Percentiles rank a stretch among this genome's conserved stretches.
Evolutionary conservation across 2,797 vertebrate genomes (phyloP).

Genomic region (Spea hammondii): DNA sequence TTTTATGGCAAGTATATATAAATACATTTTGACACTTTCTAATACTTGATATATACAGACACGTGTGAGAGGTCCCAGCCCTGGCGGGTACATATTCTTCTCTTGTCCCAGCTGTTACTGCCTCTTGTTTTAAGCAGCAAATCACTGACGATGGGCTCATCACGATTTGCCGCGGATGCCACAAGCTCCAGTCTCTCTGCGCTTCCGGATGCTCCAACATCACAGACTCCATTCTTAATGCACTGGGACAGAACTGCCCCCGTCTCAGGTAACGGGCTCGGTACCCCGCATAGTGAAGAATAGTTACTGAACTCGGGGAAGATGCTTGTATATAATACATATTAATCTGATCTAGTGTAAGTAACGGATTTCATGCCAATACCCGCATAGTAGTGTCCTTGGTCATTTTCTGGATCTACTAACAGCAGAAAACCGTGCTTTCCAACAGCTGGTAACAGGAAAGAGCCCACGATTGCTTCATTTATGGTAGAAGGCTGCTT

Average conservation of each 20-base stretch:
- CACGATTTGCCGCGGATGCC: conserved; percentile 95
- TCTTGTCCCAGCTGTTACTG: conserved; percentile 39
- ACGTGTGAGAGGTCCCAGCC: background rate
- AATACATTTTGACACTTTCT: background rate
- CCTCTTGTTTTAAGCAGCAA: conserved; percentile 75
- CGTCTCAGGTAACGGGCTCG: conserved; percentile 79
- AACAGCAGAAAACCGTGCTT: too few species aligned
- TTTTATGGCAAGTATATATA: background rate
- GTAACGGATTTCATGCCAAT: too few species aligned
- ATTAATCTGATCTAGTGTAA: too few species aligned
- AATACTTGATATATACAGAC: conserved; percentile 18
- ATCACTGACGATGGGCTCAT: conserved; percentile 98
- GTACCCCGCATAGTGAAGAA: too few species aligned
- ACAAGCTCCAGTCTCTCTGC: conserved; percentile 92
- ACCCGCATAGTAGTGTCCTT: too few species aligned
- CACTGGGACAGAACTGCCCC: conserved; percentile 95
- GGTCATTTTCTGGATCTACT: too few species aligned
- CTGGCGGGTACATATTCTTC: background rate
- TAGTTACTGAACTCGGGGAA: too few species aligned
- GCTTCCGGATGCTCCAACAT: conserved; percentile 97
- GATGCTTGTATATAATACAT: too few species aligned
- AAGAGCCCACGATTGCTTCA: too few species aligned
- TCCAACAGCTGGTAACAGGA: too few species aligned
- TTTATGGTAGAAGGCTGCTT: too few species aligned
- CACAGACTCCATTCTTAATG: conserved; percentile 92